Base-by-base conservation (phyloP, 2,888 invertebrate genomes). In the Hirtodrosophila trivittata region DNA sequence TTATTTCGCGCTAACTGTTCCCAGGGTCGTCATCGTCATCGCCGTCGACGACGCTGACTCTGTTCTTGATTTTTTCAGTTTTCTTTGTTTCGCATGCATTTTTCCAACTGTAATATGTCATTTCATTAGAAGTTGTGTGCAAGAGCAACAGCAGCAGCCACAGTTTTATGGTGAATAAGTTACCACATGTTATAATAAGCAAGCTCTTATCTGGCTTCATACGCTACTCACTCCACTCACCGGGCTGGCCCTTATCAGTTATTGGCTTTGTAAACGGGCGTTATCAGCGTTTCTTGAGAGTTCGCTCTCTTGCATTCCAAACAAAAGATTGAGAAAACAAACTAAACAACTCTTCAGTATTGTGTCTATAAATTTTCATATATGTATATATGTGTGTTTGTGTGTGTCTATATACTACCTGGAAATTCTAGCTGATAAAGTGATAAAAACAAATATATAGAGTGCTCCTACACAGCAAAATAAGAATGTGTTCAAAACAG, bases 251-350 rank as follows among this genome's bases (percentile, higher is more conserved):
- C 73, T 86, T 81, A 81, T 81, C 81, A 86, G 87, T 66, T 70
- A 69, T 70, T 81, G 84, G 71, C 70, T 70, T 57, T 50, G 43
- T 43, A 30, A 58, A 10, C 21, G 52, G 39, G 18, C 18, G 18
- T 84, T 84, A 86, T 84, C 80, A 75, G 49, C 28, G 28, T 33
- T 46, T 14, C 43, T 26, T 18, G 37, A 38, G 38, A 30, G 28
- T 38, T 14, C 38, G 9, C 41, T 65, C 64, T 32, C 42, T 14
- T 41, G 41, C 60, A 77, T 60, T 43, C 26, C 49, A 68, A 82
- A 84, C 81, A 81, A 86, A 82, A 75, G 81, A 82, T 82, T 82
- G 85, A 82, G 81, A 85, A 84, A 81, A 81, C 81, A 82, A 82
- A 82, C 81, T 82, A 55, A 45, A 62, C 59, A 71, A 58, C 38